phyloP scores from a whole-genome alignment of 2,888 invertebrate species.

The Pteria penguin region DNA sequence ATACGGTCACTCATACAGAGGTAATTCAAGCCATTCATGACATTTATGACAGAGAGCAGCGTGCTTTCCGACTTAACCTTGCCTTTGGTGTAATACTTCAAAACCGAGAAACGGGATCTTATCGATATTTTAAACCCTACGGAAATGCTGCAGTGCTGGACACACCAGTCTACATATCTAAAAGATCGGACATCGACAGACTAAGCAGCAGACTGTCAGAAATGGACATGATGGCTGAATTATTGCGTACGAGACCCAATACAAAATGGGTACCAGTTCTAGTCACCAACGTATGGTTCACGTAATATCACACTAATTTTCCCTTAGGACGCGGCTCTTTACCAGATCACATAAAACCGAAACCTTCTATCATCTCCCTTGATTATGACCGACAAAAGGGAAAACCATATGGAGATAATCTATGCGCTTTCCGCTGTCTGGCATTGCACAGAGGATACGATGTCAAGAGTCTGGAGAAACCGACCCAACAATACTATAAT shows the following conservation, averaged over 20 bases:
- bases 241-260: not conserved
- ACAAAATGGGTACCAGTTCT: not conserved
- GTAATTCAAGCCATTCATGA: no score
- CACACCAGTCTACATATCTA: not conserved
- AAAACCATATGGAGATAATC: no score
- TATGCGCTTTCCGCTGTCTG: no score
- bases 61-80: no score
- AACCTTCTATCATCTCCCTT: not conserved
- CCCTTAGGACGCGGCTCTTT: not conserved
- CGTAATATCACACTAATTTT: not conserved
- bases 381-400: no score
- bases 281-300: not conserved
- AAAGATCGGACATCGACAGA: not conserved
- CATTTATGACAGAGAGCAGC: no score
- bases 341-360: not conserved
- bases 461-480: no score
- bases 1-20: no score
- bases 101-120: not conserved
- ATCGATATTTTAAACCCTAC: not conserved
- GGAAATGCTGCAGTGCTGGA: not conserved
- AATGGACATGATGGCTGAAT: not conserved
- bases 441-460: no score
- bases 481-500: not conserved
- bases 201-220: not conserved
- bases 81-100: no score